phyloP scores from a whole-genome alignment of 2,888 invertebrate species.

The Acleris literana region DNA sequence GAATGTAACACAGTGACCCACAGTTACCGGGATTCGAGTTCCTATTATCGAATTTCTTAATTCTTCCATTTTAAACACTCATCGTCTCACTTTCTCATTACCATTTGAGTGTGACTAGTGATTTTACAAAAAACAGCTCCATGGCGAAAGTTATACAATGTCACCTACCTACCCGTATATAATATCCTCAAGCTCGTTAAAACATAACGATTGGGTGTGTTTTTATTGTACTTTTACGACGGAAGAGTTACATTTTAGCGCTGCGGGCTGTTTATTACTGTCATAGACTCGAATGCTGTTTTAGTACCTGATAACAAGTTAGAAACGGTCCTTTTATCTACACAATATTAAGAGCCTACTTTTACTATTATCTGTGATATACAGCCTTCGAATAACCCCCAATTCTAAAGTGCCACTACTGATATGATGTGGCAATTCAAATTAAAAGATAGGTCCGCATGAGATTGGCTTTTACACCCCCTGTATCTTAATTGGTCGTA shows the following conservation, averaged over 20 bases:
- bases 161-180: conserved; percentile 68
- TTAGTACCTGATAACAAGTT: conserved; percentile 79
- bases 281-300: conserved; percentile 75
- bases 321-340: conserved; percentile 56
- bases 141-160: conserved; percentile 13
- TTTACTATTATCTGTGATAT: conserved; percentile 33
- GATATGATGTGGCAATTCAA: conserved; percentile 1
- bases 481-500: too few relatives aligned
- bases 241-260: conserved; percentile 80
- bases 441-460: not conserved
- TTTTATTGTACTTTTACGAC: conserved; percentile 80
- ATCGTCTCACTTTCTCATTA: too few relatives aligned
- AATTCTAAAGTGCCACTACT: conserved; percentile 31
- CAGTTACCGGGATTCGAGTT: too few relatives aligned
- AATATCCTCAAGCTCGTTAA: conserved; percentile 67
- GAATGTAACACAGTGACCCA: too few relatives aligned
- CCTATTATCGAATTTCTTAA: too few relatives aligned
- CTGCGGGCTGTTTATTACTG: conserved; percentile 80
- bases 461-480: too few relatives aligned
- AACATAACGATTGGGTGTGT: conserved; percentile 74
- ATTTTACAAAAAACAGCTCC: not conserved
- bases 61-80: too few relatives aligned
- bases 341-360: conserved; percentile 27
- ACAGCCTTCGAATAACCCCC: conserved; percentile 16
- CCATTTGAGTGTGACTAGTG: too few relatives aligned